phyloP scores from a whole-genome alignment of 2,888 invertebrate genomes.

The Celastrina argiolus region DNA sequence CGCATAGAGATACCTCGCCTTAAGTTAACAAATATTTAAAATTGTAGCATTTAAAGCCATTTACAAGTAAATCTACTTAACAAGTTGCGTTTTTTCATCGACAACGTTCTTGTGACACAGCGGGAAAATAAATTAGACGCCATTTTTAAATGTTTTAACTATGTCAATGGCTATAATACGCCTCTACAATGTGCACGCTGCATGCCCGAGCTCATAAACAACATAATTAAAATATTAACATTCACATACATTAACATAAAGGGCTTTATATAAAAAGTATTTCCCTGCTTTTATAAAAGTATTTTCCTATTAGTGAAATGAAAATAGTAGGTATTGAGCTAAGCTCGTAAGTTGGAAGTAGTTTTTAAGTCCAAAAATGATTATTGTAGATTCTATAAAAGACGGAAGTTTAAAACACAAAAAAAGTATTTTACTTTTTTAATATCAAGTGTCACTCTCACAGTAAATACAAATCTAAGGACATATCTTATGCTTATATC shows the following conservation, averaged over 20 bases:
- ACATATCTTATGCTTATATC: no score
- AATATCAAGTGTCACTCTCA: no score
- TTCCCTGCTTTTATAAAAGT: no score
- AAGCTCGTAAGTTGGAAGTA: no score
- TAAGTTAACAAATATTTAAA: constrained; percentile 4
- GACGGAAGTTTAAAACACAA: no score
- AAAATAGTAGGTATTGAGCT: no score
- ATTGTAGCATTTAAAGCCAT: not conserved
- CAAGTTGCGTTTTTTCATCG: not conserved
- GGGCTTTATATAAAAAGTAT: not conserved
- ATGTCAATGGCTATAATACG: constrained; percentile 10
- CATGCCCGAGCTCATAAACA: not conserved
- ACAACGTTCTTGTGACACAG: constrained; percentile 3
- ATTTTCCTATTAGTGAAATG: no score
- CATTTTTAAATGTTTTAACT: constrained; percentile 13
- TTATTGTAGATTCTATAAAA: no score
- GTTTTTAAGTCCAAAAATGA: no score
- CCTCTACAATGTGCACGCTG: not conserved
- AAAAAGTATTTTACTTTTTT: no score
- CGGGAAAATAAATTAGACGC: not conserved
- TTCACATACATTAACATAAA: not conserved
- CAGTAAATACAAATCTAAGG: no score
- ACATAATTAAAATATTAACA: not conserved
- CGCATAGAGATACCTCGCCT: no score
- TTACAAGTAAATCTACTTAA: constrained; percentile 1